These are phyloP conservation scores for Nebria brevicollis DNA, from an alignment of 2,888 invertebrate genomes.

Conservation along the genomic window DNA sequence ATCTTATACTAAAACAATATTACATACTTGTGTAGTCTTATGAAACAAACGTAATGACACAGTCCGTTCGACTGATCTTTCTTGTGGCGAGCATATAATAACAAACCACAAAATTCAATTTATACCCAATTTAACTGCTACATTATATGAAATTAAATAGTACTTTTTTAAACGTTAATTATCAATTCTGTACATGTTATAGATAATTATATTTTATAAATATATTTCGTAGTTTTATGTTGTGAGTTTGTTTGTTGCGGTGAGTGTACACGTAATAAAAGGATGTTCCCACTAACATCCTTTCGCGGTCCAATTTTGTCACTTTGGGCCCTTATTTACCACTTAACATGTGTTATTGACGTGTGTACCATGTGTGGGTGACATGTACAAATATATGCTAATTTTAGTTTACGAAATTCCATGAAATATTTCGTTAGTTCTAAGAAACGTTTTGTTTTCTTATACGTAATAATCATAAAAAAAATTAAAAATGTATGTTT, in stretches of 20 bases:
- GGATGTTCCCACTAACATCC: slow-evolving; percentile 47
- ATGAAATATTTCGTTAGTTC: slow-evolving; percentile 8
- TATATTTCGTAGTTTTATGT: neutral
- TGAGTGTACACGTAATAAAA: slow-evolving; percentile 38
- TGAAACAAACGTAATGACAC: slow-evolving; percentile 14
- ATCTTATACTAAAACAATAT: slow-evolving; percentile 11
- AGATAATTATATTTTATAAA: neutral
- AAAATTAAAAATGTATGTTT: no score
- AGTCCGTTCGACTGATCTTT: slow-evolving; percentile 11
- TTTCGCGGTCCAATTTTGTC: slow-evolving; percentile 46
- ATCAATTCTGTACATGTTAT: neutral
- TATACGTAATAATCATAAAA: neutral
- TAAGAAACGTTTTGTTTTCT: no score
- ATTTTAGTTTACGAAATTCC: slow-evolving; percentile 21
- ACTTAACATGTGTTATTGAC: slow-evolving; percentile 41
- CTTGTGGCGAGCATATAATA: neutral
- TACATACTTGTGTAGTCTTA: slow-evolving; percentile 9
- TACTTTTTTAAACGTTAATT: slow-evolving; percentile 9
- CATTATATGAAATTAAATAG: slow-evolving; percentile 27
- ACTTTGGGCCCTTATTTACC: slow-evolving; percentile 46
- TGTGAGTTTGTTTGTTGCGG: slow-evolving; percentile 10
- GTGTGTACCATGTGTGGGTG: slow-evolving; percentile 18
- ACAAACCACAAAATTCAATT: neutral
- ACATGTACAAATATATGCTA: slow-evolving; percentile 35
- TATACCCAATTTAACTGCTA: neutral